A percentile compares a stretch with the other conserved stretches of the same genome.
These are phyloP conservation scores for Variabilichromis moorii DNA, from an alignment of 2,113 vertebrate genomes.

Conservation along the genomic window DNA sequence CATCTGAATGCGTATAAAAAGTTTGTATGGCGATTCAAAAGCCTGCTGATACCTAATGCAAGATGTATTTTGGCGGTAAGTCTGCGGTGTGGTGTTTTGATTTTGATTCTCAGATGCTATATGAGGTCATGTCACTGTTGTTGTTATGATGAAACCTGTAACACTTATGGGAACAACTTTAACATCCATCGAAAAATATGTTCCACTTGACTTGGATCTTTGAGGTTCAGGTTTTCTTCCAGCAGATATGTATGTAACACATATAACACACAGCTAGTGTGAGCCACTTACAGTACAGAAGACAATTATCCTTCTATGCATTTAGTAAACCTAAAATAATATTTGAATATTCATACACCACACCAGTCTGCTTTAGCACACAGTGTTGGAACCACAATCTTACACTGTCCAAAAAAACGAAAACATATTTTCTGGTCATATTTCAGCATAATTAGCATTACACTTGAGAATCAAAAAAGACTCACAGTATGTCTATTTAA, in stretches of 20 bases:
- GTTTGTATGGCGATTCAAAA: neutral
- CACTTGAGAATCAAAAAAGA: neutral
- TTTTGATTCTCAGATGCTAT: neutral
- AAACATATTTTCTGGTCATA: neutral
- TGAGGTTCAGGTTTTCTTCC: neutral
- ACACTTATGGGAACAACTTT: neutral
- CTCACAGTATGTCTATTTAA: neutral
- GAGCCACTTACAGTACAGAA: neutral
- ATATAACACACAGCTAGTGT: neutral
- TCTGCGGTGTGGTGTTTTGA: neutral
- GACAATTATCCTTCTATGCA: neutral
- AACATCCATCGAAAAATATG: fast-evolving
- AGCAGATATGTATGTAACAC: neutral
- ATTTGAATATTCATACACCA: neutral
- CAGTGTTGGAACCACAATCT: neutral
- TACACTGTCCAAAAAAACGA: neutral
- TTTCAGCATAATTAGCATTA: neutral
- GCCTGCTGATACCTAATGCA: neutral
- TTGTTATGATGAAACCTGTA: neutral
- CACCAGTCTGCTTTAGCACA: neutral
- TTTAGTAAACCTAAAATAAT: neutral
- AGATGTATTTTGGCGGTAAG: neutral
- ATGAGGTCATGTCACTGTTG: neutral
- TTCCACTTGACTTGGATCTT: neutral
- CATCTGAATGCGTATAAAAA: neutral